Evolutionary conservation across 2,888 invertebrate genomes (phyloP), one percentile per base, ranked within the genome.

Genomic region (Tachystola acroxantha): DNA sequence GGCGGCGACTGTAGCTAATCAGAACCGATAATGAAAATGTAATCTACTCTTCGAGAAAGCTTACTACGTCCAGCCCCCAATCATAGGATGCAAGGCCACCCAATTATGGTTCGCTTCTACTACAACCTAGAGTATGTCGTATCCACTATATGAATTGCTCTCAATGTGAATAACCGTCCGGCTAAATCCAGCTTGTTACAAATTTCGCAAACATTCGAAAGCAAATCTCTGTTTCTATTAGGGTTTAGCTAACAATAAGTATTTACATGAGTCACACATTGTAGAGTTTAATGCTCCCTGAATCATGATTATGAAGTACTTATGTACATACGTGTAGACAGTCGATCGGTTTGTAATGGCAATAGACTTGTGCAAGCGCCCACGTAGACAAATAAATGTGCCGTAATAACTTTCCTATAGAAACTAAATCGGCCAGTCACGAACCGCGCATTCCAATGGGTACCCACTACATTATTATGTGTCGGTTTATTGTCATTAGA

Each of bases 361-460:
- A 63, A 62, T 63, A 48, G 50, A 46, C 57, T 80, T 80, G 71
- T 66, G 75, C 78, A 81, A 80, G 72, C 77, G 61, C 76, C 81
- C 76, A 82, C 80, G 79, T 81, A 79, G 69, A 73, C 72, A 73
- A 79, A 82, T 77, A 80, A 75, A 80, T 74, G 69, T 71, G 69
- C 64, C 65, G 71, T 72, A 79, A 82, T 81, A 84, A 80, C 81
- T 81, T 82, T 80, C 76, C 65, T 76, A 81, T 79, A 70, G 73
- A 71, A 70, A 72, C 74, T 62, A 78, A 84, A 84, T 82, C 81
- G 78, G 64, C 74, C 48, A 77, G 84, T 85, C 84, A 84, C 84
- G 84, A 78, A 55, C 59, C 63, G 56, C 68, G 60, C 64, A 62
- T 46, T 36, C 43, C 40, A 45, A 54, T 50, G 45, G 44, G 49